Percentiles rank a stretch among this genome's conserved stretches.
Conservation (phyloP, 1,140 invertebrate species). For the Rhysida immarginata region DNA sequence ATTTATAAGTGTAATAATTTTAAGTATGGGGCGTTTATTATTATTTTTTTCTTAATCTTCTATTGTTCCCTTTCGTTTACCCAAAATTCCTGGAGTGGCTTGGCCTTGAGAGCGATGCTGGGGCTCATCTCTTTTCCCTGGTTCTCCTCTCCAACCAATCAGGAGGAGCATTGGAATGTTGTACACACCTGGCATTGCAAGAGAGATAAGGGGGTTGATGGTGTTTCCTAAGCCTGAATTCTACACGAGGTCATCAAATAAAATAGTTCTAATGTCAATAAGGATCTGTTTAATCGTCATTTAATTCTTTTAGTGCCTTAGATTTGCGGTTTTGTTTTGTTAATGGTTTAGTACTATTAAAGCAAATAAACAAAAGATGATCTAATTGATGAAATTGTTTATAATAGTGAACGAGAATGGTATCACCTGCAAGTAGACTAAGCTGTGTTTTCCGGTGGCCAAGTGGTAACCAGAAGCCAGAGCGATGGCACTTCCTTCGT, state of each 20-base stretch:
- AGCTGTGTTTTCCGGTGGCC: constrained; percentile 29
- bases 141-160: constrained; percentile 34
- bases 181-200: constrained; percentile 31
- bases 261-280: too few species aligned
- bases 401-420: too few species aligned
- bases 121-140: constrained; percentile 36
- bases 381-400: too few species aligned
- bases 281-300: too few species aligned
- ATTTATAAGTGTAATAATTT: too few species aligned
- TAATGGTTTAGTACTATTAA: too few species aligned
- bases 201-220: constrained; percentile 33
- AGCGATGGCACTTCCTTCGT: constrained; percentile 33
- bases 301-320: too few species aligned
- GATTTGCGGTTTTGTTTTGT: too few species aligned
- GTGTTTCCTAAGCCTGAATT: constrained; percentile 35
- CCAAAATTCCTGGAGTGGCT: constrained; percentile 30
- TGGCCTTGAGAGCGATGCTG: constrained; percentile 33
- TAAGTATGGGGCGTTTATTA: too few species aligned
- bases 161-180: constrained; percentile 34
- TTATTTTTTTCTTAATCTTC: too few species aligned
- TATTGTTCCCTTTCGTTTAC: too few species aligned
- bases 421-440: constrained; percentile 35
- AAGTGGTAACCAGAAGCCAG: constrained; percentile 33
- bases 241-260: constrained; percentile 19
- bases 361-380: too few species aligned